Conservation (phyloP, 2,888 invertebrate species). For the Ophraella communa region DNA sequence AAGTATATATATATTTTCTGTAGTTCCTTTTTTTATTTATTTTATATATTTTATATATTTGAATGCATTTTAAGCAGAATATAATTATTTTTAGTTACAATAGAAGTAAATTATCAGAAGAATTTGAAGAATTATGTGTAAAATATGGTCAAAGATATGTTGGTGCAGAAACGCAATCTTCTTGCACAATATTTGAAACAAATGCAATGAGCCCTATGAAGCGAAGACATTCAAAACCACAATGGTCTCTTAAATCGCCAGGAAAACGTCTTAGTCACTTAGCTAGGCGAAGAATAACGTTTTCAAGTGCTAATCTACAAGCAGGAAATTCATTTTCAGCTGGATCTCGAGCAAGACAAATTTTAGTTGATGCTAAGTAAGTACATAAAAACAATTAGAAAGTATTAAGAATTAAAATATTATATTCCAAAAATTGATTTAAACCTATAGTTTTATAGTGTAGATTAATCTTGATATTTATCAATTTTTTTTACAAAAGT, state of each 20-base stretch:
- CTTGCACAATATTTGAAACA: constrained; percentile 66
- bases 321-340: constrained; percentile 57
- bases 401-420: too few species aligned
- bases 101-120: constrained; percentile 71
- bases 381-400: constrained; percentile 19
- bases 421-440: too few species aligned
- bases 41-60: background rate
- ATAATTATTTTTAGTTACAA: constrained; percentile 68
- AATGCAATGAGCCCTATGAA: constrained; percentile 68
- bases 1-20: too few species aligned
- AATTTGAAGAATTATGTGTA: constrained; percentile 70
- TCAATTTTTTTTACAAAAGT: too few species aligned
- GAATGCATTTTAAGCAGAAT: background rate
- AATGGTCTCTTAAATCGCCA: constrained; percentile 69
- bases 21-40: background rate
- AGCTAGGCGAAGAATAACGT: constrained; percentile 76
- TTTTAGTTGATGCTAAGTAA: constrained; percentile 72
- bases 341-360: constrained; percentile 61
- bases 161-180: constrained; percentile 77
- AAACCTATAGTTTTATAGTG: too few species aligned
- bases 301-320: constrained; percentile 74
- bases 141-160: constrained; percentile 75
- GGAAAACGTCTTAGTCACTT: constrained; percentile 79
- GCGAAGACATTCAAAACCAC: constrained; percentile 62
- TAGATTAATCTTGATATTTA: too few species aligned